Evolutionary conservation across 2,797 vertebrate genomes (phyloP), one percentile per base, ranked within the genome.

Genomic region (Pangasius mekongensis): DNA sequence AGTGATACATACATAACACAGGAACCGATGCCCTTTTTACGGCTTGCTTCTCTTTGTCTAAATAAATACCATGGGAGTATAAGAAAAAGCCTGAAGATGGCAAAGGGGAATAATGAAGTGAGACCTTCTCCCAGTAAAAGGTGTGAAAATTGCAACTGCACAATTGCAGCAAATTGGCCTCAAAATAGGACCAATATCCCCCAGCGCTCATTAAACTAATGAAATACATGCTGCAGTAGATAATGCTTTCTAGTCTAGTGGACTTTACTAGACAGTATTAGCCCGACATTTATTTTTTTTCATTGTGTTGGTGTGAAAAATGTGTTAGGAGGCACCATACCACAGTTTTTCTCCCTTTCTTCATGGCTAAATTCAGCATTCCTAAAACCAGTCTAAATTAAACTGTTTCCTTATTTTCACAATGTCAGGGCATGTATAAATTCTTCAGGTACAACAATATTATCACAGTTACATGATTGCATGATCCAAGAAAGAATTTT

Each of bases 171-270:
- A 89, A 86, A 86, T 83, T 86, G 67, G 56, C 47, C 58, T 83
- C 2, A 54, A 83, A 86, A 83, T 83, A 39, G 69, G 33, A 33
- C 84, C 14, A 30, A 66, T 89, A 76, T 85, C 88, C 88, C 43
- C 47, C 36, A 80, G 39, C 77, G 82, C 77, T 82, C 54, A 86
- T 71, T 73, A 81, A 71, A 64, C 77, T 86, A 82, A 89, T 89
- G 54, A 86, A 86, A 86, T 52, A 85, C 30, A 52, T 66, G 10
- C 64, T 62, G 54, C 54, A 14, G 58, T 60, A 71, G 77, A 73
- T 82, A 85, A 60, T 71, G 64, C 39, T 60, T 71, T 33, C 33
- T 33, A 33, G 33, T 81, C 36, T 30, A 49, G 60, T 77, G 47
- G 36, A 62, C 52, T 81, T 60, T 85, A 49, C 52, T 82, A 39